Evolutionary conservation across 1,140 invertebrate genomes (phyloP).

Genomic region (Lucilia cuprina): DNA sequence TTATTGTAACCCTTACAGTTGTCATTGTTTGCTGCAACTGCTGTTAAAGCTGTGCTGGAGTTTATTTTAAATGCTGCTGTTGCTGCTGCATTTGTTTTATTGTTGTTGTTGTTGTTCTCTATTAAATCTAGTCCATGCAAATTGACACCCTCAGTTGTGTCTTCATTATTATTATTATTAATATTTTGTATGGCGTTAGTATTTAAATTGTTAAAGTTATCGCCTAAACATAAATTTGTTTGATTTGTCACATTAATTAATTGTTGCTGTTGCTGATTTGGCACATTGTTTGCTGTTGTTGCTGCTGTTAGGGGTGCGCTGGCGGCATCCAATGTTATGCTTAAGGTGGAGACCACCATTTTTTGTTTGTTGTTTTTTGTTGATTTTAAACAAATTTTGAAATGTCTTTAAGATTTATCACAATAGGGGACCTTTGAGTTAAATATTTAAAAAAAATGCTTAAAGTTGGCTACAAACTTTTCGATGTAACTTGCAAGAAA

Average conservation of each 20-base stretch:
- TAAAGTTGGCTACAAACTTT: too few relatives aligned
- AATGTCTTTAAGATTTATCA: slow-evolving; percentile 20
- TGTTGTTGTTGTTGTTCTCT: background rate
- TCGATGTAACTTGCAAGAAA: too few relatives aligned
- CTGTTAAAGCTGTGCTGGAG: slow-evolving; percentile 16
- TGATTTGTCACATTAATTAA: slow-evolving; percentile 24
- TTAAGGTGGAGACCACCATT: slow-evolving; percentile 56
- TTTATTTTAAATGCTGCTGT: background rate
- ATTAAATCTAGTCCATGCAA: background rate
- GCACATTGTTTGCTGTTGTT: slow-evolving; percentile 1
- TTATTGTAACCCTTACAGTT: background rate
- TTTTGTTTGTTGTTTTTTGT: too few relatives aligned
- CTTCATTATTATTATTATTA: background rate
- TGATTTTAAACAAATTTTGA: slow-evolving; percentile 11
- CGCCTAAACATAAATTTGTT: background rate
- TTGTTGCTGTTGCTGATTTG: slow-evolving; percentile 43
- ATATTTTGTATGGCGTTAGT: slow-evolving; percentile 14
- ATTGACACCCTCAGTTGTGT: background rate
- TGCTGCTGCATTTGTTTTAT: background rate
- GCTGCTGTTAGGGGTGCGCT: slow-evolving; percentile 38
- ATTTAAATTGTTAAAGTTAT: background rate
- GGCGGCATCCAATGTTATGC: slow-evolving; percentile 52
- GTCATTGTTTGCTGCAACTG: background rate
- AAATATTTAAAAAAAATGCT: too few relatives aligned
- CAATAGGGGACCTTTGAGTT: too few relatives aligned